Conservation (phyloP, 2,888 invertebrate genomes). For the Lordiphosa andalusiaca region DNA sequence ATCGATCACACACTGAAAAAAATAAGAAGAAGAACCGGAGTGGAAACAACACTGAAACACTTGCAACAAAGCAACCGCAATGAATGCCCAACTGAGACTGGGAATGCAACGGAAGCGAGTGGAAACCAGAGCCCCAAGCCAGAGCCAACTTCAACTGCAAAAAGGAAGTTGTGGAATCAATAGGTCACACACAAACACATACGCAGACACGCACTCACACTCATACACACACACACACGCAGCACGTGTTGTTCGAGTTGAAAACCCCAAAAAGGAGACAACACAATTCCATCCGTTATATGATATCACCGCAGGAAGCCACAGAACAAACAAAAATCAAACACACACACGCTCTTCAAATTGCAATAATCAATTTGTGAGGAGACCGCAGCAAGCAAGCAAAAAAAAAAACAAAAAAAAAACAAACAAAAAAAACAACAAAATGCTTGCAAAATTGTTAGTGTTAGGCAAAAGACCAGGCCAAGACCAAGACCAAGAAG, state of each 20-base stretch:
- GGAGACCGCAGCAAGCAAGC: no score
- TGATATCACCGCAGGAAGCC: slow-evolving; percentile 72
- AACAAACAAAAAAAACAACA: no score
- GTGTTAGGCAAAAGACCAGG: no score
- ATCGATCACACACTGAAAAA: slow-evolving; percentile 9
- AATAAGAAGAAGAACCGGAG: neutral
- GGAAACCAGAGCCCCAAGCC: slow-evolving; percentile 21
- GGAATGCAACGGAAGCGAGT: slow-evolving; percentile 21
- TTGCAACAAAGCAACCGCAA: slow-evolving; percentile 7
- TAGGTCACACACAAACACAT: slow-evolving; percentile 56
- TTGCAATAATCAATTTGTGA: slow-evolving; percentile 28
- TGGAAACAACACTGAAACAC: slow-evolving; percentile 29
- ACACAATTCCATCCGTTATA: slow-evolving; percentile 38
- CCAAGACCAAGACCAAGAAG: no score
- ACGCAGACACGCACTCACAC: slow-evolving; percentile 16
- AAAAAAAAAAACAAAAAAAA: no score
- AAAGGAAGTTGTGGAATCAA: slow-evolving; percentile 67
- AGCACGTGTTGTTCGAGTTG: slow-evolving; percentile 42
- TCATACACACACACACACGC: slow-evolving; percentile 22
- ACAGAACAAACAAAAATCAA: slow-evolving; percentile 44
- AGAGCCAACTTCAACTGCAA: slow-evolving; percentile 31
- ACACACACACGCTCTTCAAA: slow-evolving; percentile 26
- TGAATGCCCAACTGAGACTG: slow-evolving; percentile 27
- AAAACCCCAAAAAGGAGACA: slow-evolving; percentile 18
- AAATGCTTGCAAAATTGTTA: no score